These are phyloP conservation scores for Amblyraja radiata DNA, from an alignment of 2,797 vertebrate species.

Conservation along the genomic window DNA sequence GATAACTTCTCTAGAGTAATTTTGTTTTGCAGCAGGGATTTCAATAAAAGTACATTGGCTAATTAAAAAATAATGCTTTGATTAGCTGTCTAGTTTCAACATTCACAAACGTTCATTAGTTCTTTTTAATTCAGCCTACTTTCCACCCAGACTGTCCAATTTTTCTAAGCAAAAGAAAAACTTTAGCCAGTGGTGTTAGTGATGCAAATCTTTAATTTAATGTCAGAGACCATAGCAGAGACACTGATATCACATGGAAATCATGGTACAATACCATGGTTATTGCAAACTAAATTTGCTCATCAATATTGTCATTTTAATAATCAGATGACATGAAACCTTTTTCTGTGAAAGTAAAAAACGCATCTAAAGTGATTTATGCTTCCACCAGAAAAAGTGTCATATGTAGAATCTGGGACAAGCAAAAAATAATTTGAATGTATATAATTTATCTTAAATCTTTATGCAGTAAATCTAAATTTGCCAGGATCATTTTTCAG, in stretches of 20 bases:
- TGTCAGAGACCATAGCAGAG: background rate
- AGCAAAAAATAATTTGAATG: background rate
- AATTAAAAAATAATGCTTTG: background rate
- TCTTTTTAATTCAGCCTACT: background rate
- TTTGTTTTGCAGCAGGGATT: background rate
- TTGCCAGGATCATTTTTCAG: background rate
- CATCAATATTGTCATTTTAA: slow-evolving; percentile 22
- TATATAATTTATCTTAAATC: background rate
- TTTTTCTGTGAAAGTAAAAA: background rate
- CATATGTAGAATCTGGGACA: background rate
- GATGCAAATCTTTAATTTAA: slow-evolving; percentile 33
- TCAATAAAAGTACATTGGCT: background rate
- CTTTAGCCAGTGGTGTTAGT: slow-evolving; percentile 3
- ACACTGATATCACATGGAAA: slow-evolving; percentile 10
- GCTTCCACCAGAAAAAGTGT: background rate
- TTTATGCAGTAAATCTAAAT: background rate
- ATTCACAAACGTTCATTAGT: background rate
- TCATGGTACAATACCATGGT: background rate
- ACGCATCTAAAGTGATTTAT: background rate
- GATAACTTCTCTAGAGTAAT: background rate
- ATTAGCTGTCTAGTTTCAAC: background rate
- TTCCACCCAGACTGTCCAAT: background rate
- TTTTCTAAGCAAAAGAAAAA: background rate
- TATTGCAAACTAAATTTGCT: background rate
- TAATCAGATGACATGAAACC: background rate